A percentile compares a stretch with the other conserved stretches of the same genome.
phyloP scores from a whole-genome alignment of 2,113 vertebrate genomes.

The Myiozetetes cayanensis region DNA sequence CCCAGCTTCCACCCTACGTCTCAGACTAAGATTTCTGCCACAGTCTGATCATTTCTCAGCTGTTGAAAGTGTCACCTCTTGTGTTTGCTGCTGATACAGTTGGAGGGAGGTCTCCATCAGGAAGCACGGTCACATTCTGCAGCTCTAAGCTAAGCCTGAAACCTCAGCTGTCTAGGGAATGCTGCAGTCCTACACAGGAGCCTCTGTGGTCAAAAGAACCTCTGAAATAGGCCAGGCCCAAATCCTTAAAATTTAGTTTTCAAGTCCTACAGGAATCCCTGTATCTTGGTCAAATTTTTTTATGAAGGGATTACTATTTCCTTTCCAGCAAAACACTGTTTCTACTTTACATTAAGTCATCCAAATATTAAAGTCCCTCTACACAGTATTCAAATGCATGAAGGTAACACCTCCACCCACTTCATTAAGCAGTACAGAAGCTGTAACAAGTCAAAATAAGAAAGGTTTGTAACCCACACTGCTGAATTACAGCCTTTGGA shows the following conservation, averaged over 20 bases:
- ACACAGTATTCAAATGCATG: background rate
- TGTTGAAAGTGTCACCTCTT: background rate
- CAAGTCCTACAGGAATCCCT: background rate
- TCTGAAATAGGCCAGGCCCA: background rate
- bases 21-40: background rate
- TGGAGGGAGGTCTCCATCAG: background rate
- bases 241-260: background rate
- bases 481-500: background rate
- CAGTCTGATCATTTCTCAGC: background rate
- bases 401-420: background rate
- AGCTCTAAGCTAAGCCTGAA: background rate
- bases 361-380: background rate
- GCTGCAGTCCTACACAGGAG: background rate
- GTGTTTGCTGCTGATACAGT: background rate
- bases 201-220: background rate
- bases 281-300: background rate
- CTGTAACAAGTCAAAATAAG: background rate
- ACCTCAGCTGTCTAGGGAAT: background rate
- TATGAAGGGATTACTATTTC: background rate
- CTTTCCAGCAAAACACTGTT: background rate
- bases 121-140: background rate
- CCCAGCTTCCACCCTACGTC: background rate
- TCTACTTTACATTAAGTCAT: background rate
- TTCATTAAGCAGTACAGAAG: background rate
- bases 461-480: background rate